These are phyloP conservation scores for Malthinus flaveolus DNA, from an alignment of 2,888 invertebrate genomes.

Conservation along the genomic window DNA sequence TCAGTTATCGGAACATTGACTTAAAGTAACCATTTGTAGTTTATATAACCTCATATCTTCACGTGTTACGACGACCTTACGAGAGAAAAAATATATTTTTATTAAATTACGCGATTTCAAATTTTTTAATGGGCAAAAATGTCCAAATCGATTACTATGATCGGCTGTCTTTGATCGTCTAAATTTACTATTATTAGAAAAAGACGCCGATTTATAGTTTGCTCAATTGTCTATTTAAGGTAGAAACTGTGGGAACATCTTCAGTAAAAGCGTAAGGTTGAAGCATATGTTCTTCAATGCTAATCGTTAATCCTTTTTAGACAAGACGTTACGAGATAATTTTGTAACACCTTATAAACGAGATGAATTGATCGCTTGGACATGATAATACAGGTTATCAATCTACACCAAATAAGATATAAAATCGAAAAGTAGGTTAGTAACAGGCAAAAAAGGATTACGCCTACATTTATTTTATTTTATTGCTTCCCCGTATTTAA, in stretches of 20 bases:
- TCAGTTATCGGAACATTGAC: conserved; percentile 28
- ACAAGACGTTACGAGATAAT: conserved; percentile 15
- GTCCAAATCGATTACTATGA: conserved; percentile 19
- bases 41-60: conserved; percentile 23
- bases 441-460: no score
- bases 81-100: background rate
- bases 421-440: conserved; percentile 5
- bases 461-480: no score
- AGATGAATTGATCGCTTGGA: conserved; percentile 2
- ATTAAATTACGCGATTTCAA: background rate
- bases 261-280: conserved; percentile 10
- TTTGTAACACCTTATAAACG: conserved; percentile 8
- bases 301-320: conserved; percentile 15
- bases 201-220: conserved; percentile 17
- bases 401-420: conserved; percentile 4
- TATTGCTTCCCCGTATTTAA: no score
- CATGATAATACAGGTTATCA: conserved; percentile 3
- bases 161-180: conserved; percentile 18
- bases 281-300: conserved; percentile 11
- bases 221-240: conserved; percentile 20
- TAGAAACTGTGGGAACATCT: conserved; percentile 19
- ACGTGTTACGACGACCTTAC: conserved; percentile 15
- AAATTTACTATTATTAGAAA: conserved; percentile 8
- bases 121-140: conserved; percentile 15
- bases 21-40: conserved; percentile 8